Base-by-base conservation (phyloP, 2,888 invertebrate genomes). In the Troglohyphantes excavatus region DNA sequence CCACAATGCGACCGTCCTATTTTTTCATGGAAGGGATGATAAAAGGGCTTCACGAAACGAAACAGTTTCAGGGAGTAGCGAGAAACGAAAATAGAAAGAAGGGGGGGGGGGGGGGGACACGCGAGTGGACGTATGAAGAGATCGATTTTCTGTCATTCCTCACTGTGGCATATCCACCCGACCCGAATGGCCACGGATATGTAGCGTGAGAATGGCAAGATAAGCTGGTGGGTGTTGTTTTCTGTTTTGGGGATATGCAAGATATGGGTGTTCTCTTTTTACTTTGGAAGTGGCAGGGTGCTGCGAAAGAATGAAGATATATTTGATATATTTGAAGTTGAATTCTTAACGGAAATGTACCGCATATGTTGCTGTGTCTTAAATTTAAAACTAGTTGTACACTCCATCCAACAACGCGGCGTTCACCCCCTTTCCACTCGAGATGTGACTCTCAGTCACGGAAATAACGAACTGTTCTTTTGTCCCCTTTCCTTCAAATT, bases 81-180 rank as follows among this genome's bases (percentile, higher is more conserved):
- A 33, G 39, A 11, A 70, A 70, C 13, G 27, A 72, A 46, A 17
- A 53, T 21, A 9, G 26, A 2, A 23, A 68, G 33, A 29, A 33
- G 3, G 27, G 33, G 2, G 17, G 33, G n/a, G 33, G 0, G 33
- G 13, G n/a, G n/a, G 27, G n/a, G 11, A 78, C 63, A 13, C 26
- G 63, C n/a, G 43, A 26, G 23, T 63, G 65, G 78, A 78, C 63
- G 63, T 65, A 39, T 78, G 78, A 78, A 78, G 63, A 9, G 23
- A 78, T 78, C 65, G 78, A 78, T 78, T 65, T 78, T 0, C 65
- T 78, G 78, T 78, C 78, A 65, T 43, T n/a, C 23, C 26, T 26
- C 13, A 78, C 23, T 39, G 43, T 23, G 63, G 61, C 78, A 78
- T 23, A 39, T 61, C 78, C 26, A 2, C 19, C 76, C 63, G 7